A percentile compares a stretch with the other conserved stretches of the same genome.
phyloP scores from a whole-genome alignment of 2,113 vertebrate species.

The Myodes glareolus region DNA sequence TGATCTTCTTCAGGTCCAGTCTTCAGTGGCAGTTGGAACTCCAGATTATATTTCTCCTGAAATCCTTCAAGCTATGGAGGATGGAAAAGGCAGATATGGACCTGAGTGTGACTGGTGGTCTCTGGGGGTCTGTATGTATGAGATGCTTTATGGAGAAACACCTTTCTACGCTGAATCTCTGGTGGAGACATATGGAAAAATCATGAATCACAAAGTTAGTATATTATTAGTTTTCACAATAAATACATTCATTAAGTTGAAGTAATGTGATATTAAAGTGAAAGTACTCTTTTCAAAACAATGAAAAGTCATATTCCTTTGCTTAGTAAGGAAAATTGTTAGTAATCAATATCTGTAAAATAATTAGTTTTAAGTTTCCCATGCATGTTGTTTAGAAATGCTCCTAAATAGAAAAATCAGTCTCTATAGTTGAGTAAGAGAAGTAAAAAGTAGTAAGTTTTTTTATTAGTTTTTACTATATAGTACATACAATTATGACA shows the following conservation, averaged over 20 bases:
- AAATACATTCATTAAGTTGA: slow-evolving; percentile 45
- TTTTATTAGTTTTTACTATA: background rate
- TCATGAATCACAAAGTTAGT: slow-evolving; percentile 99
- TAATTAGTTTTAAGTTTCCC: slow-evolving; percentile 23
- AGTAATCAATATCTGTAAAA: slow-evolving; percentile 32
- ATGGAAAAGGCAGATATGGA: slow-evolving; percentile 98
- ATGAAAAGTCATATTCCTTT: background rate
- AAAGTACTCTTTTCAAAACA: slow-evolving; percentile 42
- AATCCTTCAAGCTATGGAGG: slow-evolving; percentile 99
- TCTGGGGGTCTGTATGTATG: slow-evolving; percentile 99
- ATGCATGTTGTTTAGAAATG: slow-evolving; percentile 35
- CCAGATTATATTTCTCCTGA: slow-evolving; percentile 99
- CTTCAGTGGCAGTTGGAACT: slow-evolving; percentile 98
- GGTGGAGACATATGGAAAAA: slow-evolving; percentile 99
- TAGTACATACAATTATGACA: background rate
- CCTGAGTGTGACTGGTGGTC: slow-evolving; percentile 99
- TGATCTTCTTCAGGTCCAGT: slow-evolving; percentile 92
- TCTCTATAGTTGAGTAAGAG: slow-evolving; percentile 4
- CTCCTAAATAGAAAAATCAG: slow-evolving; percentile 5
- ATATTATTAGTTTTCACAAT: slow-evolving; percentile 61
- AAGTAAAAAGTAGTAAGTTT: slow-evolving; percentile 3
- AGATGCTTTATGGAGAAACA: slow-evolving; percentile 99
- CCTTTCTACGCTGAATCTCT: slow-evolving; percentile 99
- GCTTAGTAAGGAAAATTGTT: background rate
- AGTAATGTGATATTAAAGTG: slow-evolving; percentile 26